These are phyloP conservation scores for Xenus cinereus DNA, from an alignment of 2,113 vertebrate genomes.

Conservation along the genomic window DNA sequence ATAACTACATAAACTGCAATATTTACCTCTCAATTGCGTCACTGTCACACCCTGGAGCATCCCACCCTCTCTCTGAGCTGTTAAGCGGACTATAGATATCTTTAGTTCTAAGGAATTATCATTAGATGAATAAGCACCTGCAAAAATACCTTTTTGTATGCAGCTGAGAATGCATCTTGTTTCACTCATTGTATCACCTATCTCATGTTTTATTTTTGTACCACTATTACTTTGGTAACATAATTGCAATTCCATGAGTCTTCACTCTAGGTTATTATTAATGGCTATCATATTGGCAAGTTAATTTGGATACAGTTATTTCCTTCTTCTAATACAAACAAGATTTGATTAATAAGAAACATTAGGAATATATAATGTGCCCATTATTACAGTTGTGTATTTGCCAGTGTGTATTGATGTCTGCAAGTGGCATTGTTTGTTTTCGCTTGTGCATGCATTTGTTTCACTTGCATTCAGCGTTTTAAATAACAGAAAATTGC, in stretches of 20 bases:
- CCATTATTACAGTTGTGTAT: slow-evolving; percentile 56
- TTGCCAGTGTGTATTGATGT: slow-evolving; percentile 30
- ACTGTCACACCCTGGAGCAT: not conserved
- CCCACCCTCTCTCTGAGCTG: not conserved
- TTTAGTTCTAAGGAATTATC: not conserved
- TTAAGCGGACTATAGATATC: not conserved
- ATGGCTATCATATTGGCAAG: slow-evolving; percentile 41
- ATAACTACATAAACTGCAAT: not conserved
- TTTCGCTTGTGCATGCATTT: not conserved
- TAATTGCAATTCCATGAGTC: slow-evolving; percentile 24
- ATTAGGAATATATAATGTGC: slow-evolving; percentile 54
- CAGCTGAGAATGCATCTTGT: not conserved
- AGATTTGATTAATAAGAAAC: slow-evolving; percentile 63
- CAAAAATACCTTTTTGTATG: not conserved
- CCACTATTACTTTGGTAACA: not conserved
- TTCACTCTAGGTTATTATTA: slow-evolving; percentile 30
- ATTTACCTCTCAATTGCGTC: not conserved
- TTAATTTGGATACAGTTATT: slow-evolving; percentile 64
- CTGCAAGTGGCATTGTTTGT: slow-evolving; percentile 12
- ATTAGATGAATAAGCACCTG: not conserved
- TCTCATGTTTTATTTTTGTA: not conserved
- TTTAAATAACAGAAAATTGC: slow-evolving; percentile 28
- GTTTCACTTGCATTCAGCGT: slow-evolving; percentile 8
- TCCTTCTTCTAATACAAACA: slow-evolving; percentile 52
- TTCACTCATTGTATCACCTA: not conserved